Evolutionary conservation across 2,888 invertebrate species (phyloP).

Genomic region (Idaea biselata): DNA sequence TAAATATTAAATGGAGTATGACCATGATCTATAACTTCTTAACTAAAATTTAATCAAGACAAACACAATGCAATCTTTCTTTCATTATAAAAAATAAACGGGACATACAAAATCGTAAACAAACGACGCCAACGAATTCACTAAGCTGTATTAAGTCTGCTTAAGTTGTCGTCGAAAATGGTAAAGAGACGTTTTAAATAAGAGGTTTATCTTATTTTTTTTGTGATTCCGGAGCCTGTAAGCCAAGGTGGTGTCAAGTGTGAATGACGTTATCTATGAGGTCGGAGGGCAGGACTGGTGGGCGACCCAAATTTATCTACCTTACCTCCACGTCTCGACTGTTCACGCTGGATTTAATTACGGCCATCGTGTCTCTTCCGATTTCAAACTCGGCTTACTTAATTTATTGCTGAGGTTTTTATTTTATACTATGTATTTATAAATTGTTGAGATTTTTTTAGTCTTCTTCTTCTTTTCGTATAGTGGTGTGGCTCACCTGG

Average conservation of each 20-base stretch:
- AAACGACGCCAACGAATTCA: constrained; percentile 18
- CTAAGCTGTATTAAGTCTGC: constrained; percentile 12
- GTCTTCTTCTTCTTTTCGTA: too few species aligned
- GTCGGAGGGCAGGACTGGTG: constrained; percentile 47
- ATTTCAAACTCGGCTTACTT: constrained; percentile 9
- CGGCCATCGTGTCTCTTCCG: constrained; percentile 36
- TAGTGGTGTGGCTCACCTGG: too few species aligned
- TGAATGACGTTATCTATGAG: constrained; percentile 67
- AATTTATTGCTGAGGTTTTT: not conserved
- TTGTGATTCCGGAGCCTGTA: constrained; percentile 42
- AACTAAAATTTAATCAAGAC: not conserved
- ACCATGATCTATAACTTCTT: not conserved
- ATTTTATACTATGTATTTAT: not conserved
- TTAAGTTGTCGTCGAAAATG: constrained; percentile 24
- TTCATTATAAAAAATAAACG: not conserved
- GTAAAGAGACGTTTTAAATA: constrained; percentile 37
- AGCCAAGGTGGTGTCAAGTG: constrained; percentile 54
- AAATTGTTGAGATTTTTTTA: not conserved
- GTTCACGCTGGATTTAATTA: constrained; percentile 62
- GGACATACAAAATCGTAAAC: constrained; percentile 17
- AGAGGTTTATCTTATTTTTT: constrained; percentile 52
- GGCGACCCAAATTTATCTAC: constrained; percentile 52
- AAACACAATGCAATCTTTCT: constrained; percentile 1
- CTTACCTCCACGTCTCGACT: constrained; percentile 39
- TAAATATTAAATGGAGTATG: too few species aligned